These are phyloP conservation scores for Pachypeltis micranthus DNA, from an alignment of 1,140 invertebrate genomes.

Conservation along the genomic window DNA sequence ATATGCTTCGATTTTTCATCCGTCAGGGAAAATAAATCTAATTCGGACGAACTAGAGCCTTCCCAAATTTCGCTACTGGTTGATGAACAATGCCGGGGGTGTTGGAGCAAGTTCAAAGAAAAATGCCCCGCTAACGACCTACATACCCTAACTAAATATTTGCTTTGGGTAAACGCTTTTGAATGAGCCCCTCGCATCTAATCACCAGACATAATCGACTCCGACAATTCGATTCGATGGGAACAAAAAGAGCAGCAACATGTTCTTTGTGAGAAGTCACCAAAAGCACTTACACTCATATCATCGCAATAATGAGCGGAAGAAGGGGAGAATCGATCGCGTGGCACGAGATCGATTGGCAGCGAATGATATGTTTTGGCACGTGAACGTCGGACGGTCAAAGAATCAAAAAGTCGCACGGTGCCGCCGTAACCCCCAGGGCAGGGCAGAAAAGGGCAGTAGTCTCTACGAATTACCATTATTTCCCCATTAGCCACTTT, in stretches of 20 bases:
- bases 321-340: too few species aligned
- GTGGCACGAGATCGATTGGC: background rate
- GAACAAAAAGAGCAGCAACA: background rate
- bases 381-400: background rate
- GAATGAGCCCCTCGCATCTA: too few species aligned
- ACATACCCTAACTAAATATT: too few species aligned
- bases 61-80: too few species aligned
- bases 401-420: background rate
- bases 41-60: too few species aligned
- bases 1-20: too few species aligned
- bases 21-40: too few species aligned
- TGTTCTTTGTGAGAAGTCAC: background rate
- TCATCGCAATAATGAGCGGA: background rate
- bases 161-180: background rate
- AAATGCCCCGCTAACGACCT: too few species aligned
- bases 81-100: too few species aligned
- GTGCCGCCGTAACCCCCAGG: background rate
- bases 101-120: too few species aligned
- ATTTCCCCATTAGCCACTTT: slow-evolving; percentile 8
- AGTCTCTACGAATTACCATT: background rate
- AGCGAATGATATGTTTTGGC: background rate
- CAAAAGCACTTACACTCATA: background rate
- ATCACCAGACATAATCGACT: too few species aligned
- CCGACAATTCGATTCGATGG: too few species aligned
- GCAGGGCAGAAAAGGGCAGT: background rate